phyloP scores from a whole-genome alignment of 2,888 invertebrate genomes.

The Polyommatus iphigenia region DNA sequence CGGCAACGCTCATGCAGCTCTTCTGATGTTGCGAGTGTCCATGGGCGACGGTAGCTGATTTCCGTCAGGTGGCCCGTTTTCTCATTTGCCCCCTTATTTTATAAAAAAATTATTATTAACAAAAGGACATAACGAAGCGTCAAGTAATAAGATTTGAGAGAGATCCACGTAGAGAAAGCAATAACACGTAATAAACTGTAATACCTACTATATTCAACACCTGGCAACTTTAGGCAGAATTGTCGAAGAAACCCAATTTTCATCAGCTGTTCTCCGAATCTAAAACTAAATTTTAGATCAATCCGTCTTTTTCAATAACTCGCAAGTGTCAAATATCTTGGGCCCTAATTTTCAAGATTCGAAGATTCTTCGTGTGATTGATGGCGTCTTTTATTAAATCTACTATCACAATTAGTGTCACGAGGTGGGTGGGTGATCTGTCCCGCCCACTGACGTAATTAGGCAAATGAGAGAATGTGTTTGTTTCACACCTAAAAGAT shows the following conservation, averaged over 20 bases:
- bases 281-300: background rate
- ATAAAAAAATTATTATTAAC: too few relatives aligned
- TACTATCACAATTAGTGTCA: slow-evolving; percentile 7
- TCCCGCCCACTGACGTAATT: background rate
- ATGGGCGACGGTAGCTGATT: too few relatives aligned
- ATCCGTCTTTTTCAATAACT: background rate
- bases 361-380: background rate
- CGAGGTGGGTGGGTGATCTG: background rate
- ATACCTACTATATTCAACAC: background rate
- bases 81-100: too few relatives aligned
- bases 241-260: background rate
- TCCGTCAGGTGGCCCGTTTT: too few relatives aligned
- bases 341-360: background rate
- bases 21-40: too few relatives aligned
- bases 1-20: too few relatives aligned
- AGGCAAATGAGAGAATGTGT: background rate
- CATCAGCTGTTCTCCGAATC: background rate
- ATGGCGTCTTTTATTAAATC: slow-evolving; percentile 6
- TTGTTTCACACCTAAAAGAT: background rate
- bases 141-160: too few relatives aligned
- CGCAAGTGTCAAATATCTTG: background rate
- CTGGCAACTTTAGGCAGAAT: background rate
- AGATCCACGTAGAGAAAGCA: too few relatives aligned
- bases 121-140: too few relatives aligned
- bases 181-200: too few relatives aligned